phyloP scores from a whole-genome alignment of 2,888 invertebrate genomes.

The Unio delphinus region DNA sequence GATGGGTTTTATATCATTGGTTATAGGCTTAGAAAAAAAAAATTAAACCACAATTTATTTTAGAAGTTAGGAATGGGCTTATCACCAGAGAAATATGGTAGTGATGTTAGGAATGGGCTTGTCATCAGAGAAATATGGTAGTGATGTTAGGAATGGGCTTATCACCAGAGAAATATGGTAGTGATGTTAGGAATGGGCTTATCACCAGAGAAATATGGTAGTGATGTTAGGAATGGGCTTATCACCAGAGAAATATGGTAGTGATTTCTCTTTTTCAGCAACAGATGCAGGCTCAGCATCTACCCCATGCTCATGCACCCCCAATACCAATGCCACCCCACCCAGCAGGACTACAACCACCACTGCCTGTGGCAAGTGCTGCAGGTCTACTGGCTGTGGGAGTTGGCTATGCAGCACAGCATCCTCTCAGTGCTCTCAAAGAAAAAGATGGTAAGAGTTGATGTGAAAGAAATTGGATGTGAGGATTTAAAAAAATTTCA shows the following conservation, averaged over 20 bases:
- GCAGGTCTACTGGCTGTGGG: slow-evolving; percentile 70
- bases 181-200: not conserved
- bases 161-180: too few species aligned
- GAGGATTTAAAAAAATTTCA: not conserved
- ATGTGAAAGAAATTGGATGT: not conserved
- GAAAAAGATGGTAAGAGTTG: slow-evolving; percentile 62
- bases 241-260: too few species aligned
- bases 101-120: too few species aligned
- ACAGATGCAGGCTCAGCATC: slow-evolving; percentile 92
- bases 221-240: not conserved
- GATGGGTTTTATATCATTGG: too few species aligned
- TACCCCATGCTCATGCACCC: slow-evolving; percentile 71
- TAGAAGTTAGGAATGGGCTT: not conserved
- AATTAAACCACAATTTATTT: not conserved
- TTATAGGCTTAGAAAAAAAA: too few species aligned
- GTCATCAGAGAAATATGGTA: too few species aligned
- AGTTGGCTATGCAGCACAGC: slow-evolving; percentile 53
- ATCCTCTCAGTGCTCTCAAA: slow-evolving; percentile 48
- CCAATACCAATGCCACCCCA: slow-evolving; percentile 70
- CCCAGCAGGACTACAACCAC: slow-evolving; percentile 68
- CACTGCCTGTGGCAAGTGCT: slow-evolving; percentile 58
- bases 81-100: too few species aligned
- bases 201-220: too few species aligned
- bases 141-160: not conserved
- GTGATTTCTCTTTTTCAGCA: slow-evolving; percentile 75